Evolutionary conservation across 2,797 vertebrate species (phyloP).

Genomic region (Rallus crepitans): DNA sequence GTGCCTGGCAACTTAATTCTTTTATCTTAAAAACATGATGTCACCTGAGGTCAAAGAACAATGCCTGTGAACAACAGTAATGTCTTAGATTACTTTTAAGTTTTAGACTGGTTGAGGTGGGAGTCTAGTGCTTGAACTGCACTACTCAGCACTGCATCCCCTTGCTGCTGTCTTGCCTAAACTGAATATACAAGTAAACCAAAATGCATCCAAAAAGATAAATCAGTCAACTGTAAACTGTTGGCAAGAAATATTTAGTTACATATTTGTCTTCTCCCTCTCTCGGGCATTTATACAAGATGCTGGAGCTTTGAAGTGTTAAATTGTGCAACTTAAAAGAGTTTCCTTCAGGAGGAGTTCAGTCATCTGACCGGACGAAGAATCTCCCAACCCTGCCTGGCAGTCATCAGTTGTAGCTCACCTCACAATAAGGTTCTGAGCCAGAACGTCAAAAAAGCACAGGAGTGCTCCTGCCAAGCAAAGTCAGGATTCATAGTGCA

Average conservation of each 20-base stretch:
- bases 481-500: conserved; percentile 48
- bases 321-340: conserved; percentile 25
- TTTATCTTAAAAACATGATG: neutral
- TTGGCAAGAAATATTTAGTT: conserved; percentile 13
- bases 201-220: conserved; percentile 36
- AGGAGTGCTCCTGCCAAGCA: conserved; percentile 74
- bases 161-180: neutral
- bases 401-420: conserved; percentile 84
- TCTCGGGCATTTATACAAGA: conserved; percentile 46
- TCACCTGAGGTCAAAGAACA: conserved; percentile 8
- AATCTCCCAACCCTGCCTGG: conserved; percentile 68
- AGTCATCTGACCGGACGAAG: conserved; percentile 40
- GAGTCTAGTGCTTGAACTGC: conserved; percentile 13
- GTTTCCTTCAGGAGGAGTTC: conserved; percentile 49
- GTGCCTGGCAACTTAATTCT: neutral
- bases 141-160: neutral
- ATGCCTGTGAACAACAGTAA: neutral
- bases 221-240: conserved; percentile 15
- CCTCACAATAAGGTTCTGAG: conserved; percentile 82
- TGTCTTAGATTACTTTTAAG: neutral
- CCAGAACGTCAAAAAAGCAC: conserved; percentile 87
- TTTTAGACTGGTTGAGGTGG: neutral
- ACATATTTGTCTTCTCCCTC: neutral
- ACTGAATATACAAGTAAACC: neutral
- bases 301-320: conserved; percentile 6